Percentiles rank a stretch among this genome's conserved stretches.
These are phyloP conservation scores for Pseudorectes ferrugineus DNA, from an alignment of 2,113 vertebrate species.

Conservation along the genomic window DNA sequence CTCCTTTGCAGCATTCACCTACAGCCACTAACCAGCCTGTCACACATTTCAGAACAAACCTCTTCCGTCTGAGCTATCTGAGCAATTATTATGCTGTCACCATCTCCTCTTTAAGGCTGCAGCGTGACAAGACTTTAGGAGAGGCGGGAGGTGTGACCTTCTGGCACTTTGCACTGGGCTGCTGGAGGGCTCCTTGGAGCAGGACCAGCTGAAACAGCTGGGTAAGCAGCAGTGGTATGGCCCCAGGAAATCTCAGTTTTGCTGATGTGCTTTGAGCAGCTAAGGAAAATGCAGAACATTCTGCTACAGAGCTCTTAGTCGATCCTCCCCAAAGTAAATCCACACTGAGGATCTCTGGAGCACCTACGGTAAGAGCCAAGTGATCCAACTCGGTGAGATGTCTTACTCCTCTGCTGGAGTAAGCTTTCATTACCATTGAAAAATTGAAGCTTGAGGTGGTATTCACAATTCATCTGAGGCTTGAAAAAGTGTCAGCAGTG, in stretches of 20 bases:
- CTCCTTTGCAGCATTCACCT: background rate
- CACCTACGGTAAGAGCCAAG: background rate
- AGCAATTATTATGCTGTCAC: background rate
- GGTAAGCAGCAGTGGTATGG: background rate
- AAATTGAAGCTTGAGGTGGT: background rate
- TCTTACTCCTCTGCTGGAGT: background rate
- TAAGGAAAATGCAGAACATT: background rate
- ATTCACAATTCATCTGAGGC: background rate
- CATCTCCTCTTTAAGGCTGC: background rate
- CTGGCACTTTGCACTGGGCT: background rate
- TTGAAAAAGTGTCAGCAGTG: background rate
- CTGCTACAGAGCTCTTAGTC: background rate
- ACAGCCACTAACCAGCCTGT: background rate
- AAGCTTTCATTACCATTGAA: background rate
- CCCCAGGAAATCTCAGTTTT: background rate
- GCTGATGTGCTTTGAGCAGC: background rate
- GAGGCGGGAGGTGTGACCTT: background rate
- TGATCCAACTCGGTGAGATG: background rate
- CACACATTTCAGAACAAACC: background rate
- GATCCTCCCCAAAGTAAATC: background rate
- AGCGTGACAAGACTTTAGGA: background rate
- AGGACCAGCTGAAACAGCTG: background rate
- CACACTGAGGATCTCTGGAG: background rate
- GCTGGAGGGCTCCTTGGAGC: background rate
- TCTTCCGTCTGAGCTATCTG: background rate